These are phyloP conservation scores for Stylophora pistillata DNA, from an alignment of 64 coral and sea anemone genomes.

Conservation along the genomic window DNA sequence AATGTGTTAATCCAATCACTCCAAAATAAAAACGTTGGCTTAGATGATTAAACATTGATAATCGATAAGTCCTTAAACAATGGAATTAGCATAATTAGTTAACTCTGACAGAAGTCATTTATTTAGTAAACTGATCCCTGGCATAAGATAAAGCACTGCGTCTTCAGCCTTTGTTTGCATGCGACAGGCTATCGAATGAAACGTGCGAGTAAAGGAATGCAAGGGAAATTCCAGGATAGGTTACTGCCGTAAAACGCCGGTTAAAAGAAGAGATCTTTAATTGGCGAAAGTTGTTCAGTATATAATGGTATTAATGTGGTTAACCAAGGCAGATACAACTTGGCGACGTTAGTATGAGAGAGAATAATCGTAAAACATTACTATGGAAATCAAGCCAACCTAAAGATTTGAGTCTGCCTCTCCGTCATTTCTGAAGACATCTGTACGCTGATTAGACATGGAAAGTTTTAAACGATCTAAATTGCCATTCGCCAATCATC, in stretches of 20 bases:
- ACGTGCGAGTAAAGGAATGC: neutral
- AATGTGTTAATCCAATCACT: neutral
- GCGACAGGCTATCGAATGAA: neutral
- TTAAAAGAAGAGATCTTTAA: neutral
- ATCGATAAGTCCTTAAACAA: conserved; percentile 2
- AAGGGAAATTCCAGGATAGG: conserved; percentile 6
- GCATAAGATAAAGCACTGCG: neutral
- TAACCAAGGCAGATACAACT: neutral
- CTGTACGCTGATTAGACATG: neutral
- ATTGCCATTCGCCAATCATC: neutral
- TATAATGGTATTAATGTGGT: neutral
- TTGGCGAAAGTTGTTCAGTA: neutral
- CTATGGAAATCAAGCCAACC: conserved; percentile 1
- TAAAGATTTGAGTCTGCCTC: neutral
- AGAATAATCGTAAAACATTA: neutral
- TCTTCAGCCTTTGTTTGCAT: neutral
- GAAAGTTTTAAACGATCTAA: conserved; percentile 17
- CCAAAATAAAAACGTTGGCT: neutral
- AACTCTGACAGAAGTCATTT: neutral
- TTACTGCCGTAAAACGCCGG: conserved; percentile 6
- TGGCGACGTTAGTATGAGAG: neutral
- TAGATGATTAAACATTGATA: neutral
- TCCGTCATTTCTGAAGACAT: neutral
- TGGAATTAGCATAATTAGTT: conserved; percentile 30
- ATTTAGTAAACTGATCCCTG: conserved; percentile 20